phyloP scores from a whole-genome alignment of 2,113 vertebrate genomes.

The Sisor rabdophorus region DNA sequence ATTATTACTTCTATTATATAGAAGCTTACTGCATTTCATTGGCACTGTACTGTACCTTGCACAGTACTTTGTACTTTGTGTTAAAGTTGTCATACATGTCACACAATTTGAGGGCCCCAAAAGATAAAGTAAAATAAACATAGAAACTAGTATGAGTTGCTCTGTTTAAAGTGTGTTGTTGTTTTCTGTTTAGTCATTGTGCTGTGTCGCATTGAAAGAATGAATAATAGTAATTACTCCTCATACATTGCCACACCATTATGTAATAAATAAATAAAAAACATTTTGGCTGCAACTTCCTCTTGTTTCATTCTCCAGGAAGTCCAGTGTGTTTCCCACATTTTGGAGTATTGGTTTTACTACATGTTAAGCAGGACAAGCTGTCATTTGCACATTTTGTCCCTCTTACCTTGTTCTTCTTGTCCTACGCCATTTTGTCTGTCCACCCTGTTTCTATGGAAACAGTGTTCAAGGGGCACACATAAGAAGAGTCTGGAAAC shows the following conservation, averaged over 20 bases:
- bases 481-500: conserved; percentile 61
- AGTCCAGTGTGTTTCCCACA: neutral
- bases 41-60: too few species aligned
- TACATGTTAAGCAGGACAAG: neutral
- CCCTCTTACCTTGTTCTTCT: neutral
- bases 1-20: too few species aligned
- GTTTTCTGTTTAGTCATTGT: too few species aligned
- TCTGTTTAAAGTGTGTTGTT: neutral
- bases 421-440: conserved; percentile 40
- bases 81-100: too few species aligned
- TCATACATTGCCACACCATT: neutral
- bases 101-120: too few species aligned
- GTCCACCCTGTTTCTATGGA: conserved; percentile 61
- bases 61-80: too few species aligned
- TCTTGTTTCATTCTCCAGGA: neutral
- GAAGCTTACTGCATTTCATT: too few species aligned
- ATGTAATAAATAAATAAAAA: neutral
- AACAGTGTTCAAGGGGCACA: conserved; percentile 60
- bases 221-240: neutral
- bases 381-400: conserved; percentile 43
- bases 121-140: too few species aligned
- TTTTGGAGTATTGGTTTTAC: neutral
- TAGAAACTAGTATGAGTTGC: neutral
- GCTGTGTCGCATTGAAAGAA: neutral
- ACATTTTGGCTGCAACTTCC: neutral